phyloP scores from a whole-genome alignment of 2,113 vertebrate genomes.

The Cyanocitta stelleri region DNA sequence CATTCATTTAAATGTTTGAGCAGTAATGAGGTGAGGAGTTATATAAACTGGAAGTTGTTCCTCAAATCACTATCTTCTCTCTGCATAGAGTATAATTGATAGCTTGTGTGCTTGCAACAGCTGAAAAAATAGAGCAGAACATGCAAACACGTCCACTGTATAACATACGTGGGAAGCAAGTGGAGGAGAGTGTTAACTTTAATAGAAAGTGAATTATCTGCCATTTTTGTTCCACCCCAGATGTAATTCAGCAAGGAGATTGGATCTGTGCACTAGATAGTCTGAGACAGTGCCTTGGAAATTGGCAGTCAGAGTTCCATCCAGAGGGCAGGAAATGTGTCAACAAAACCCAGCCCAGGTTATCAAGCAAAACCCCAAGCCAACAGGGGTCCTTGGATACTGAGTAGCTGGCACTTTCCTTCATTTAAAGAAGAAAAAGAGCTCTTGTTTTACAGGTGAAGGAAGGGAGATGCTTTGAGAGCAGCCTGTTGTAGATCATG shows the following conservation, averaged over 20 bases:
- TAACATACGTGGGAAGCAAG: constrained; percentile 43
- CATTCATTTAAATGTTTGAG: constrained; percentile 42
- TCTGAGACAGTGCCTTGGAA: constrained; percentile 4
- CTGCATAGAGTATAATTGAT: constrained; percentile 53
- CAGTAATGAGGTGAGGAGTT: constrained; percentile 30
- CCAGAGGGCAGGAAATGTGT: not conserved
- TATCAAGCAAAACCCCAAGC: not conserved
- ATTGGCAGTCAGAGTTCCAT: constrained; percentile 4
- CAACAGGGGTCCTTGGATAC: not conserved
- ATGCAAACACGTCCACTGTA: not conserved
- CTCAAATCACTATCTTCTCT: constrained; percentile 54
- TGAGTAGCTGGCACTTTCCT: not conserved
- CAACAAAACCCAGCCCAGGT: not conserved
- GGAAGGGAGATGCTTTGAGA: not conserved
- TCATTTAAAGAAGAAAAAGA: constrained; percentile 35
- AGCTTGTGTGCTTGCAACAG: constrained; percentile 62
- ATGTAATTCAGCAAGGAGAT: constrained; percentile 53
- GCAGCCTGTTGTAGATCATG: not conserved
- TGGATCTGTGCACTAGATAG: not conserved
- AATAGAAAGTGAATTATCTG: constrained; percentile 41
- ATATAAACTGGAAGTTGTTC: constrained; percentile 12
- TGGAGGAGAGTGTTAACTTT: constrained; percentile 40
- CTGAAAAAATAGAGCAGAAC: constrained; percentile 73
- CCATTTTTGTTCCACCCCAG: constrained; percentile 26
- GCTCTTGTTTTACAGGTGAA: constrained; percentile 22